Percentiles rank a stretch among this genome's conserved stretches.
These are phyloP conservation scores for Hipposideros armiger DNA, from an alignment of 2,113 vertebrate genomes.

Conservation along the genomic window DNA sequence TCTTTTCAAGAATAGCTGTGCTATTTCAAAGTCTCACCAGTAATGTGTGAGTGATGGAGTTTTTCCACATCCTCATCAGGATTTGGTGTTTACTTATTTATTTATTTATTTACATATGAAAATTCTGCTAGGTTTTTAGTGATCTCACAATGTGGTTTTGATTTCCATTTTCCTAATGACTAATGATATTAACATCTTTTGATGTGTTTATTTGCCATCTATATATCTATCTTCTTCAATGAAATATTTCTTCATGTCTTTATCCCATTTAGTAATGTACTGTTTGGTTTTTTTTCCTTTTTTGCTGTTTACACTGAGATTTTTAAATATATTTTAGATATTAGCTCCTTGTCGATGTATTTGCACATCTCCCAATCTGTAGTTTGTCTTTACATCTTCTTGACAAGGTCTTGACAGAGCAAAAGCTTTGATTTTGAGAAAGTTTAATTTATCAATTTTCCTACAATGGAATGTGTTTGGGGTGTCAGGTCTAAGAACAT, in stretches of 20 bases:
- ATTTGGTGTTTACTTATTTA: not conserved
- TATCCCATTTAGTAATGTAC: not conserved
- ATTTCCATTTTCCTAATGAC: not conserved
- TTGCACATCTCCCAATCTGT: not conserved
- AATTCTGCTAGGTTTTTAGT: not conserved
- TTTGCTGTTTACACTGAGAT: not conserved
- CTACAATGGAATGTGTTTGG: not conserved
- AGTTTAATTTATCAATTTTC: not conserved
- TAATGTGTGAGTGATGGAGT: not conserved
- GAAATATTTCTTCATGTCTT: not conserved
- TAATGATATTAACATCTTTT: not conserved
- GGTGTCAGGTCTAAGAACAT: not conserved
- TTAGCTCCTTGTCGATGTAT: not conserved
- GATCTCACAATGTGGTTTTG: not conserved
- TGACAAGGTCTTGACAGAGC: not conserved
- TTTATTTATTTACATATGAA: not conserved
- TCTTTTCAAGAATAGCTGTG: not conserved
- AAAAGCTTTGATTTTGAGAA: constrained; percentile 33
- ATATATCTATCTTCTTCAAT: not conserved
- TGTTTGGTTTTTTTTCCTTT: not conserved
- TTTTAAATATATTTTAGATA: not conserved
- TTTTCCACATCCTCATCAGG: not conserved
- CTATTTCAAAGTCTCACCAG: not conserved
- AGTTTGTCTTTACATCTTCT: not conserved
- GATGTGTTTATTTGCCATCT: not conserved